These are phyloP conservation scores for Brachirus orientalis DNA, from an alignment of 2,113 vertebrate genomes.

Conservation along the genomic window DNA sequence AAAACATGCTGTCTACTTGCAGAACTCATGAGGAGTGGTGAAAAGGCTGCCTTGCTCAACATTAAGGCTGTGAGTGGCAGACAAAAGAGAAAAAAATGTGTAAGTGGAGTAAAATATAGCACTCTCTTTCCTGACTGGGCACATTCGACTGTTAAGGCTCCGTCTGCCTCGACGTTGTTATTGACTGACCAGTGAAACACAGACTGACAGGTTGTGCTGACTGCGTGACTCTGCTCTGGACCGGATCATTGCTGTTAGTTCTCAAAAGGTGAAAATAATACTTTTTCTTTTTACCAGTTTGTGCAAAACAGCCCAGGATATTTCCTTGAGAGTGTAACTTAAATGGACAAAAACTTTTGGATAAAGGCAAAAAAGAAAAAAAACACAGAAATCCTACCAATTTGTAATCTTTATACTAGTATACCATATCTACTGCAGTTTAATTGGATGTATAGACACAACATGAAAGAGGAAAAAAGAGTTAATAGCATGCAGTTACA, in stretches of 20 bases:
- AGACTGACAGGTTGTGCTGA: constrained; percentile 35
- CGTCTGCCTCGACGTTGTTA: not conserved
- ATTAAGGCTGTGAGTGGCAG: constrained; percentile 4
- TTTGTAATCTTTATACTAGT: too few species aligned
- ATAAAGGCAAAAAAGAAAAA: too few species aligned
- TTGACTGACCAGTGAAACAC: constrained; percentile 23
- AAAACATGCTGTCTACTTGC: not conserved
- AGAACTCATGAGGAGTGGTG: not conserved
- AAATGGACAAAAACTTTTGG: too few species aligned
- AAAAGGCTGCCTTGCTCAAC: not conserved
- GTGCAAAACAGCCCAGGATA: too few species aligned
- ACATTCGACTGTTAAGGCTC: not conserved
- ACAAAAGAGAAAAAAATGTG: constrained; percentile 14
- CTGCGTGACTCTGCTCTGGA: constrained; percentile 15
- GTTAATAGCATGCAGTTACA: too few species aligned
- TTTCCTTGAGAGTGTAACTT: too few species aligned
- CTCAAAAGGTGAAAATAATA: too few species aligned
- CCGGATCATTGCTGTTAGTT: constrained; percentile 1
- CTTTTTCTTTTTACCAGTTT: too few species aligned
- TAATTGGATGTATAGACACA: too few species aligned
- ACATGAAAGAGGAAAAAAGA: too few species aligned
- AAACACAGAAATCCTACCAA: too few species aligned
- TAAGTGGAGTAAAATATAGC: constrained; percentile 14
- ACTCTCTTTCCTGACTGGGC: constrained; percentile 17
- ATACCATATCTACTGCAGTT: too few species aligned